These are phyloP conservation scores for Micronycteris hirsuta DNA, from an alignment of 2,113 vertebrate genomes.

Conservation along the genomic window DNA sequence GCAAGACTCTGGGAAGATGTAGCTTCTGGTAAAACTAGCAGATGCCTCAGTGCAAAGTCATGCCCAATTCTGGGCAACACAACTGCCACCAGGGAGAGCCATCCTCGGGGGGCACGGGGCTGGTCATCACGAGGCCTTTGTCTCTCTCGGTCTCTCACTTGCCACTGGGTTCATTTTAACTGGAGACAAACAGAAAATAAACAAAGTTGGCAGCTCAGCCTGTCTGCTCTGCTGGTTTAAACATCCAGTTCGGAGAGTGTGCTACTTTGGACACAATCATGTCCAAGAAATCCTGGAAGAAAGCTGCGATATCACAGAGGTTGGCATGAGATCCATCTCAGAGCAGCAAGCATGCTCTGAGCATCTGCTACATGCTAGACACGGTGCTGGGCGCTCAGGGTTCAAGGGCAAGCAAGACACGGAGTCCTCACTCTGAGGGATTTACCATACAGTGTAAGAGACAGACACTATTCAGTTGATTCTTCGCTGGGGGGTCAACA, in stretches of 20 bases:
- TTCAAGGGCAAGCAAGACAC: neutral
- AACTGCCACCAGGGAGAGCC: neutral
- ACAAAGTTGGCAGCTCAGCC: neutral
- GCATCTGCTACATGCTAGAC: neutral
- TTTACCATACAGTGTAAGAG: neutral
- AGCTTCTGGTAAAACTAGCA: neutral
- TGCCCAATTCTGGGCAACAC: neutral
- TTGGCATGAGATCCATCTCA: neutral
- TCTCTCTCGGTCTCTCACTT: neutral
- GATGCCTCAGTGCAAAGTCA: neutral
- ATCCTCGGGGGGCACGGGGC: neutral
- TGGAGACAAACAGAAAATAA: neutral
- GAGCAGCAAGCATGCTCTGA: neutral
- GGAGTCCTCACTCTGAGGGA: neutral
- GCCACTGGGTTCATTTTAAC: neutral
- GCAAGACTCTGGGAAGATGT: neutral
- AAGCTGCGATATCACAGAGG: neutral
- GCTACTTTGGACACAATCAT: neutral
- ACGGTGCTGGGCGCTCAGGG: neutral
- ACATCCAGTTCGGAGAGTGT: neutral
- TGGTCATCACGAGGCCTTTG: neutral
- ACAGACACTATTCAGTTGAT: neutral
- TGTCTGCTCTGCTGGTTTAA: neutral
- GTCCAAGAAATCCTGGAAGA: neutral
- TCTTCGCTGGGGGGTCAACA: neutral